A percentile compares a stretch with the other conserved stretches of the same genome.
These are phyloP conservation scores for Phyllotreta cruciferae DNA, from an alignment of 2,888 invertebrate species.

Conservation along the genomic window DNA sequence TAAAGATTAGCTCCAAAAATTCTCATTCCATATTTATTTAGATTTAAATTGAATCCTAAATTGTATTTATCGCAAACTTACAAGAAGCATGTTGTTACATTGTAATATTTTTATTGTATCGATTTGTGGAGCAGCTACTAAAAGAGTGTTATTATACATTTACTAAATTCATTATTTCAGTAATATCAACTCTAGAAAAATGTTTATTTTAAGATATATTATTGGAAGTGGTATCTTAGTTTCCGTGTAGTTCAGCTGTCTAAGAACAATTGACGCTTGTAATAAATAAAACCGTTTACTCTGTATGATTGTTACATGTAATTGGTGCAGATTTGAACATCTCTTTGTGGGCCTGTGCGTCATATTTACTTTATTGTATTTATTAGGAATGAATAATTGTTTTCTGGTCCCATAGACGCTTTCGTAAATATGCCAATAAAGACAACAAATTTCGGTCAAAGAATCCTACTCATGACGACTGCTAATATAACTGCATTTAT, in stretches of 20 bases:
- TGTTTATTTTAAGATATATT: conserved; percentile 14
- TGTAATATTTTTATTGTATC: too few species aligned
- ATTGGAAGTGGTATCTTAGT: conserved; percentile 29
- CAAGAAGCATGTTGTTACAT: too few species aligned
- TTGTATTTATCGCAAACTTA: too few species aligned
- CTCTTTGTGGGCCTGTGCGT: conserved; percentile 28
- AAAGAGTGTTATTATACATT: too few species aligned
- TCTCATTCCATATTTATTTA: too few species aligned
- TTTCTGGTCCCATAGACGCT: not conserved
- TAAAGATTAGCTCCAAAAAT: too few species aligned
- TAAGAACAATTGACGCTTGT: conserved; percentile 30
- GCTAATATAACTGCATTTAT: too few species aligned
- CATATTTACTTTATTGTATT: conserved; percentile 19
- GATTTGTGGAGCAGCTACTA: too few species aligned
- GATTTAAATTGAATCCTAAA: too few species aligned
- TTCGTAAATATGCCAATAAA: too few species aligned
- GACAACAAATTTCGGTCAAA: not conserved
- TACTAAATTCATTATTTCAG: conserved; percentile 10
- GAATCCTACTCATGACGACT: not conserved
- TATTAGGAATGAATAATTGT: conserved; percentile 22
- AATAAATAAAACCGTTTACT: conserved; percentile 14
- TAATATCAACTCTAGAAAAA: conserved; percentile 11
- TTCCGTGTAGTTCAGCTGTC: conserved; percentile 37
- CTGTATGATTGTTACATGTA: conserved; percentile 14
- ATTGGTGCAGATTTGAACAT: conserved; percentile 17